phyloP scores from a whole-genome alignment of 2,797 vertebrate species.

The Cossypha heuglini region DNA sequence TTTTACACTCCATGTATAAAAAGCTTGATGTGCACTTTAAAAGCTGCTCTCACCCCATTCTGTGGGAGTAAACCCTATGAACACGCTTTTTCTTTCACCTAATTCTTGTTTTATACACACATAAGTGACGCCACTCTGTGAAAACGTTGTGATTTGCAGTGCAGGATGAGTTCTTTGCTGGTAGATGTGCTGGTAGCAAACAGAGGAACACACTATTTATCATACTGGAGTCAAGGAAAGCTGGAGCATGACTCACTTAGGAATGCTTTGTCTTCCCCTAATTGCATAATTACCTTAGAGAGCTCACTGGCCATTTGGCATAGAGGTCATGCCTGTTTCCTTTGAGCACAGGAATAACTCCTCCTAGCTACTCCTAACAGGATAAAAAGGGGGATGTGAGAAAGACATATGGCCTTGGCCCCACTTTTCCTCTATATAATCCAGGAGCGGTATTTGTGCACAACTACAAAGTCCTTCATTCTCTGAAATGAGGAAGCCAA shows the following conservation, averaged over 20 bases:
- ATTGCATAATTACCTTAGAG: conserved; percentile 54
- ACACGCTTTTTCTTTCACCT: neutral
- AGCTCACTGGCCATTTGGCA: conserved; percentile 48
- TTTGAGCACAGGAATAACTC: conserved; percentile 1
- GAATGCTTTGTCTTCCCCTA: conserved; percentile 62
- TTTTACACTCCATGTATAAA: neutral
- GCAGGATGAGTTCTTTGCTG: neutral
- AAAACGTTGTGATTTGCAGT: neutral
- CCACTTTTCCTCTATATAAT: neutral
- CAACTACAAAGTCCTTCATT: neutral
- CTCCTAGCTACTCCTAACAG: neutral
- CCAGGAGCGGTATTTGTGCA: neutral
- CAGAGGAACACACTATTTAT: neutral
- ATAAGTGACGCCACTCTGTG: neutral
- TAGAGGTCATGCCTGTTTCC: conserved; percentile 49
- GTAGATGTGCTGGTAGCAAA: neutral
- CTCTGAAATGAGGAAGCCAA: neutral
- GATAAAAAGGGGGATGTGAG: conserved; percentile 2
- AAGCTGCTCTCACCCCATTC: neutral
- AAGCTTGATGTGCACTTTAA: neutral
- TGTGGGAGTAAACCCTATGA: neutral
- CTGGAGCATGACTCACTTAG: conserved; percentile 44
- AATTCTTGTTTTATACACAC: neutral
- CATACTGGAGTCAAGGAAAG: neutral
- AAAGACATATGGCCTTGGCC: neutral